Evolutionary conservation across 2,113 vertebrate species (phyloP).

Genomic region (Rhabdornis inornatus): DNA sequence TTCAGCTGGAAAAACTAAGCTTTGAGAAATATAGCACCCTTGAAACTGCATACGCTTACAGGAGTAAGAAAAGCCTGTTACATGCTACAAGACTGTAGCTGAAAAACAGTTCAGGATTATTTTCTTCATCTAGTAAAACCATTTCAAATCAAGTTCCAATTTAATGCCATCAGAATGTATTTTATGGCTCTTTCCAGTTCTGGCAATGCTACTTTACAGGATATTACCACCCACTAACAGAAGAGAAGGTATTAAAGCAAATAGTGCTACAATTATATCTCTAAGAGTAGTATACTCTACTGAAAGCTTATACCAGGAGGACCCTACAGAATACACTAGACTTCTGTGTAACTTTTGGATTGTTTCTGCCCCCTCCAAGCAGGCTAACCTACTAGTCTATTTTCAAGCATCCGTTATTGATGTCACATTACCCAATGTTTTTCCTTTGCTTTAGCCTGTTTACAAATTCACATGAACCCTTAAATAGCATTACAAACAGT

Average conservation of each 20-base stretch:
- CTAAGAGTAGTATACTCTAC: background rate
- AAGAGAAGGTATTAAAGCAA: background rate
- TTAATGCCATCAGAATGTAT: slow-evolving; percentile 36
- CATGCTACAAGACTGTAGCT: background rate
- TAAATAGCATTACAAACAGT: background rate
- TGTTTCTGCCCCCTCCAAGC: background rate
- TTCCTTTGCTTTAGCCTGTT: background rate
- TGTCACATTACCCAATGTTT: background rate
- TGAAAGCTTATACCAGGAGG: background rate
- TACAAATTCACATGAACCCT: background rate
- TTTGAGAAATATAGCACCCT: background rate
- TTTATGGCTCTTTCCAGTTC: slow-evolving; percentile 4
- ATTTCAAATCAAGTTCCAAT: slow-evolving; percentile 42
- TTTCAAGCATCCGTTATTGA: background rate
- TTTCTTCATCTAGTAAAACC: slow-evolving; percentile 23
- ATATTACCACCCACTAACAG: background rate
- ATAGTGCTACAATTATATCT: background rate
- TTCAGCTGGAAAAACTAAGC: background rate
- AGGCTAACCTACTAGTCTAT: background rate
- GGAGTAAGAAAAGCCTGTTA: slow-evolving; percentile 11
- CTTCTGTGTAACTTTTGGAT: background rate
- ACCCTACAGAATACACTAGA: background rate
- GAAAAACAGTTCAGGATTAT: slow-evolving; percentile 27
- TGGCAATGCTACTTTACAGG: background rate
- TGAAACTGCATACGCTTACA: slow-evolving; percentile 17